Evolutionary conservation across 2,888 invertebrate genomes (phyloP), one percentile per base, ranked within the genome.

Genomic region (Mechanitis messenoides): DNA sequence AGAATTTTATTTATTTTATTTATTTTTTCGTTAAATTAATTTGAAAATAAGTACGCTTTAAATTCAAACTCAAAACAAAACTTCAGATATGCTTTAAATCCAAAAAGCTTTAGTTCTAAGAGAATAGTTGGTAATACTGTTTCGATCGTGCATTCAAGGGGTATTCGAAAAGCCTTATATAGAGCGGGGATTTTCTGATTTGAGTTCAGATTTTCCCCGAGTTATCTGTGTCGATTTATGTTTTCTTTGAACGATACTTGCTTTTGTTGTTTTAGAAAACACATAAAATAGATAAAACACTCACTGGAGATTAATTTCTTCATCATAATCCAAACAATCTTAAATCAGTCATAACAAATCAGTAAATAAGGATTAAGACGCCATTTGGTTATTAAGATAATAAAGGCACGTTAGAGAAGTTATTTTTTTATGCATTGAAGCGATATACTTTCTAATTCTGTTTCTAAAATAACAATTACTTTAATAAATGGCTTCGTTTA

Each of bases 151-250:
- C 28, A 31, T 50, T 50, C 31, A 9, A 47, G 28, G 47, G 33
- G 63, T 68, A 59, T 55, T 54, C 20, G 57, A 63, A 58, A 20
- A 59, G 63, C 81, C 80, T 78, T 84, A 82, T 84, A 81, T 80
- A 79, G 80, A 78, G 75, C 74, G 71, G 72, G 78, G 83, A 81
- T 84, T 80, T 81, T 77, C 78, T 79, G 83, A 83, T 83, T 84
- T 76, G 72, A 80, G 74, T 75, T 72, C 65, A 80, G 80, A 79
- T 82, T 84, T 80, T 77, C 74, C 75, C 76, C 73, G 64, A 76
- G 76, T 77, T 80, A 77, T 78, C 73, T 72, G 68, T 63, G 64
- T 66, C 67, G 68, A 67, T 69, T 64, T 63, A 68, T 63, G 66
- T 71, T 69, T 67, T 68, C 65, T 65, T 69, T 66, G 69, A 63